phyloP scores from a whole-genome alignment of 2,797 vertebrate genomes.

The Sebastes vulpes region DNA sequence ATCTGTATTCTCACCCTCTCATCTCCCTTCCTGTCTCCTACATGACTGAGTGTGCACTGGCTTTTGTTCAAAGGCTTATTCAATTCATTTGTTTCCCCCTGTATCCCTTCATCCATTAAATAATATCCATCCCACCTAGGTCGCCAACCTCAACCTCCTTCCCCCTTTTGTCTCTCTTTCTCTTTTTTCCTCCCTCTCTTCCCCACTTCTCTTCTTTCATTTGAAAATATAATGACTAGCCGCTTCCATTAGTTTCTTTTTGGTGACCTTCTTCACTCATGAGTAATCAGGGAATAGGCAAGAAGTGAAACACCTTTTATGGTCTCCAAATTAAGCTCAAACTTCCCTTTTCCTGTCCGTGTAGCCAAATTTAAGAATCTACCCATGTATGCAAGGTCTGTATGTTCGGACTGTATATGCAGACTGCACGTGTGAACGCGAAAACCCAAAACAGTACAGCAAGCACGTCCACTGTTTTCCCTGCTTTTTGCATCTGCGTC shows the following conservation, averaged over 20 bases:
- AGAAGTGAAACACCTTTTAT: background rate
- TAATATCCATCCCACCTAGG: constrained; percentile 55
- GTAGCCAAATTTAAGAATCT: background rate
- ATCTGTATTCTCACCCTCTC: constrained; percentile 63
- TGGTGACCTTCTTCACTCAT: constrained; percentile 2
- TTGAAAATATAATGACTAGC: constrained; percentile 12
- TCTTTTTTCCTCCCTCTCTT: background rate
- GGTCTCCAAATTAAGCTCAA: background rate
- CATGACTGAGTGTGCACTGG: constrained; percentile 28
- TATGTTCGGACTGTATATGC: background rate
- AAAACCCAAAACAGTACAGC: background rate
- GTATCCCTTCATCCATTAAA: constrained; percentile 52
- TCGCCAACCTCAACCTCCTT: constrained; percentile 10
- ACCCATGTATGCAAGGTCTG: background rate
- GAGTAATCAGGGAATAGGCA: background rate
- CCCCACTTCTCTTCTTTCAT: constrained; percentile 18
- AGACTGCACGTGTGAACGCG: background rate
- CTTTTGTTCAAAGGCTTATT: constrained; percentile 57
- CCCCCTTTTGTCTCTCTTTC: background rate
- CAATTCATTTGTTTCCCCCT: constrained; percentile 41
- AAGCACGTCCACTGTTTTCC: background rate
- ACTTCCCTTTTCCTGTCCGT: background rate
- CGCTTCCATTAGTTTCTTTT: constrained; percentile 37
- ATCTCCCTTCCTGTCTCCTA: constrained; percentile 30
- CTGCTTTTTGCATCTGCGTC: background rate